phyloP scores from a whole-genome alignment of 1,140 invertebrate genomes.

The Drosophila rhopaloa region DNA sequence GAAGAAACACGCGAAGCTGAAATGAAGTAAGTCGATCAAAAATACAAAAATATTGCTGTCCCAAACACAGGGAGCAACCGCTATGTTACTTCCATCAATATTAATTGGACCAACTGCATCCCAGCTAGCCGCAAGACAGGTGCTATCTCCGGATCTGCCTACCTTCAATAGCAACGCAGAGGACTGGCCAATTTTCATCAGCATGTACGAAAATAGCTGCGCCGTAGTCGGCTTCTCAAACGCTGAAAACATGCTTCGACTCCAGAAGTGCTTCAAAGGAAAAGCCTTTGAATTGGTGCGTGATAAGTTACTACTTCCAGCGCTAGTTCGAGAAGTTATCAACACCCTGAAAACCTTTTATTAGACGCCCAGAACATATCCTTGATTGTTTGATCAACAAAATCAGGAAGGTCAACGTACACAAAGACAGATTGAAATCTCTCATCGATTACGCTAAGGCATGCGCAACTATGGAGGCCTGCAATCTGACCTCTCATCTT shows the following conservation, averaged over 20 bases:
- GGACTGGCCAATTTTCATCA: neutral
- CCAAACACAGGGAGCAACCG: neutral
- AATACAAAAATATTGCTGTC: neutral
- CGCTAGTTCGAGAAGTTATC: neutral
- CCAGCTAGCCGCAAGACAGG: constrained; percentile 3
- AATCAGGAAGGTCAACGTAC: neutral
- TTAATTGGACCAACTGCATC: neutral
- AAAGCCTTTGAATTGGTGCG: neutral
- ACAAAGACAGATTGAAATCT: no score
- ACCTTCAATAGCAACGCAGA: constrained; percentile 4
- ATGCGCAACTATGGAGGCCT: no score
- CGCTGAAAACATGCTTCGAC: no score
- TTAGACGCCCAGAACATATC: neutral
- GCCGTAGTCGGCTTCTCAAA: no score
- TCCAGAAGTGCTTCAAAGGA: constrained; percentile 2
- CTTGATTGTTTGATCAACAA: neutral
- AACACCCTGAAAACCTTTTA: neutral
- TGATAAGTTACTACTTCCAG: constrained; percentile 1
- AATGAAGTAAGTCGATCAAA: neutral
- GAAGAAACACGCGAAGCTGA: no score
- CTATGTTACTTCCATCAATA: neutral
- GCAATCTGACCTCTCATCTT: neutral
- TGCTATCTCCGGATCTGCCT: neutral
- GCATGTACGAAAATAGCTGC: no score
- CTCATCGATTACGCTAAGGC: no score